Percentiles rank a stretch among this genome's conserved stretches.
Conservation (phyloP, 1,140 invertebrate species). For the Chelonus insularis region DNA sequence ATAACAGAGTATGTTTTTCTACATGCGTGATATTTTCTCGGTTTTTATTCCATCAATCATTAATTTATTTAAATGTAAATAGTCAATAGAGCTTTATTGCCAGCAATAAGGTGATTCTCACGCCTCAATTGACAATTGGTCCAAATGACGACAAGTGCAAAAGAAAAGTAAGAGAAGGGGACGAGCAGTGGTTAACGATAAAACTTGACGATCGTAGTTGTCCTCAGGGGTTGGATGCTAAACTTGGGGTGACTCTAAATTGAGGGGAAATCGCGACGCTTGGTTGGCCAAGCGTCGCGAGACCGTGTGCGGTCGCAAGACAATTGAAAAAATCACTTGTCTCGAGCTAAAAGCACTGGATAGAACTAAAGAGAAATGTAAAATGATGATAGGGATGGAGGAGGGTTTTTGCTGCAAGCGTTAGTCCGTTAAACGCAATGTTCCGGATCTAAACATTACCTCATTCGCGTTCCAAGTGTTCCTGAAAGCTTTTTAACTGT, state of each 20-base stretch:
- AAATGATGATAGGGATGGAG: slow-evolving; percentile 22
- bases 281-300: slow-evolving; percentile 53
- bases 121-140: slow-evolving; percentile 21
- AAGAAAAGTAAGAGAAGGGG: slow-evolving; percentile 1
- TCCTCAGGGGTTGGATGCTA: slow-evolving; percentile 25
- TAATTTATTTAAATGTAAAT: too few relatives aligned
- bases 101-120: slow-evolving; percentile 6
- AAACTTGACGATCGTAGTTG: slow-evolving; percentile 31
- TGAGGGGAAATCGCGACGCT: slow-evolving; percentile 47
- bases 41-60: too few relatives aligned
- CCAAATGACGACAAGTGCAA: slow-evolving; percentile 31
- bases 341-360: slow-evolving; percentile 47
- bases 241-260: slow-evolving; percentile 30
- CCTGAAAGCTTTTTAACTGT: background rate
- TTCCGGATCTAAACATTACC: slow-evolving; percentile 41
- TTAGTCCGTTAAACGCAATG: slow-evolving; percentile 52
- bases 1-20: too few relatives aligned
- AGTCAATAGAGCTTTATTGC: slow-evolving; percentile 1
- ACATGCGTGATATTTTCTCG: too few relatives aligned
- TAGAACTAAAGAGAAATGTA: slow-evolving; percentile 27
- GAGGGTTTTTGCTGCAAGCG: slow-evolving; percentile 25
- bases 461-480: background rate
- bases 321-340: slow-evolving; percentile 60
- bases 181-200: slow-evolving; percentile 29
- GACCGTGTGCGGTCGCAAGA: slow-evolving; percentile 43